Evolutionary conservation across 2,888 invertebrate genomes (phyloP).

Genomic region (Tenthredo distinguenda): DNA sequence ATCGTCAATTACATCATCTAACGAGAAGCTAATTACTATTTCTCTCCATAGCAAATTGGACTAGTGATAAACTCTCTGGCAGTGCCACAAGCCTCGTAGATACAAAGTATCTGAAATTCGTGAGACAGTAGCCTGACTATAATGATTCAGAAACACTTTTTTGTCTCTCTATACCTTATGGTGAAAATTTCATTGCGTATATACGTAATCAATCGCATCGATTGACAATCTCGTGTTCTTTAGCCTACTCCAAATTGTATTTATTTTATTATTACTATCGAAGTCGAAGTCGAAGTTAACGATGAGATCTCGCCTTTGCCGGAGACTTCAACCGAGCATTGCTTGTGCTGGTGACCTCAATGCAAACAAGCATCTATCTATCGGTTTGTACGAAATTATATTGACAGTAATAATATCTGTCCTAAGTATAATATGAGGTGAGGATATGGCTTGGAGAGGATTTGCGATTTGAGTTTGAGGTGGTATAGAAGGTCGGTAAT

Average conservation of each 20-base stretch:
- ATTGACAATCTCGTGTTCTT: neutral
- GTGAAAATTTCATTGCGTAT: neutral
- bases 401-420: slow-evolving; percentile 36
- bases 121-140: neutral
- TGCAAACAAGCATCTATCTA: slow-evolving; percentile 6
- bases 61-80: neutral
- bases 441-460: neutral
- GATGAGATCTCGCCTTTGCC: slow-evolving; percentile 14
- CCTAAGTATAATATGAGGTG: neutral
- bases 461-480: neutral
- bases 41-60: neutral
- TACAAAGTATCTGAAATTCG: neutral
- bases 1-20: neutral
- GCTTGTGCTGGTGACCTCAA: slow-evolving; percentile 31
- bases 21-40: neutral
- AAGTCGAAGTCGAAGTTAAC: neutral
- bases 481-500: neutral
- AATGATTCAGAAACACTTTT: neutral
- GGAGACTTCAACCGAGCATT: slow-evolving; percentile 29
- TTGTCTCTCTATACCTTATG: neutral
- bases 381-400: slow-evolving; percentile 22
- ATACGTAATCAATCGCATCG: neutral
- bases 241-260: neutral
- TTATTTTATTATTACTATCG: neutral
- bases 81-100: neutral